Evolutionary conservation across 2,797 vertebrate species (phyloP).

Genomic region (Oreortyx pictus): DNA sequence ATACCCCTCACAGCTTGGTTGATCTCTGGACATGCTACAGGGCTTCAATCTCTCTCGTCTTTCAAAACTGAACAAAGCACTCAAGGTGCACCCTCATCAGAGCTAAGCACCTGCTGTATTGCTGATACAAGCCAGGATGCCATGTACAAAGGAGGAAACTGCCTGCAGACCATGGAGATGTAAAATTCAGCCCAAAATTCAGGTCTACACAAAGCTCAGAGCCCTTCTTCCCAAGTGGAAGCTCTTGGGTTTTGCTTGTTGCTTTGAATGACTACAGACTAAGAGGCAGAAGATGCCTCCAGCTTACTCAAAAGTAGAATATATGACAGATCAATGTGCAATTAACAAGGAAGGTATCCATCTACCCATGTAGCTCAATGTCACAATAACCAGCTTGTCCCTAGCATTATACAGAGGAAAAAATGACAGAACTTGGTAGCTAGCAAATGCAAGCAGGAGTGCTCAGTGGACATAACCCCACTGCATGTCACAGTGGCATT

Average conservation of each 20-base stretch:
- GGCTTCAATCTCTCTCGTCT: no score
- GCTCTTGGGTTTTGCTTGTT: neutral
- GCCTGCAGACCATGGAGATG: neutral
- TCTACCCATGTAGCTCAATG: neutral
- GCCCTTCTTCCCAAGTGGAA: neutral
- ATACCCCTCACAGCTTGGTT: no score
- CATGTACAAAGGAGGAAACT: neutral
- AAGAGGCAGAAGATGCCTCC: neutral
- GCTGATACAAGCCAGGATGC: no score
- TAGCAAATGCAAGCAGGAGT: neutral
- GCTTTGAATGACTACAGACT: neutral
- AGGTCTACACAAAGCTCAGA: neutral
- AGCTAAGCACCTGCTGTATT: no score
- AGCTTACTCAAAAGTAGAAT: neutral
- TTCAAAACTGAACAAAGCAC: no score
- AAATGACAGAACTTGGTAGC: neutral
- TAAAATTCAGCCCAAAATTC: neutral
- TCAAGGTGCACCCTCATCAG: no score
- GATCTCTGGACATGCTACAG: no score
- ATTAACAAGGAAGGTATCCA: neutral
- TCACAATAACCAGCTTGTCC: neutral
- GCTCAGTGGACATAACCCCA: neutral
- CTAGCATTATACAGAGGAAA: neutral
- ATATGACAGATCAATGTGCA: neutral
- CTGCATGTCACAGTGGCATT: fast-evolving